Evolutionary conservation across 2,888 invertebrate species (phyloP), one percentile per base, ranked within the genome.

Genomic region (Azorinus chamasolen): DNA sequence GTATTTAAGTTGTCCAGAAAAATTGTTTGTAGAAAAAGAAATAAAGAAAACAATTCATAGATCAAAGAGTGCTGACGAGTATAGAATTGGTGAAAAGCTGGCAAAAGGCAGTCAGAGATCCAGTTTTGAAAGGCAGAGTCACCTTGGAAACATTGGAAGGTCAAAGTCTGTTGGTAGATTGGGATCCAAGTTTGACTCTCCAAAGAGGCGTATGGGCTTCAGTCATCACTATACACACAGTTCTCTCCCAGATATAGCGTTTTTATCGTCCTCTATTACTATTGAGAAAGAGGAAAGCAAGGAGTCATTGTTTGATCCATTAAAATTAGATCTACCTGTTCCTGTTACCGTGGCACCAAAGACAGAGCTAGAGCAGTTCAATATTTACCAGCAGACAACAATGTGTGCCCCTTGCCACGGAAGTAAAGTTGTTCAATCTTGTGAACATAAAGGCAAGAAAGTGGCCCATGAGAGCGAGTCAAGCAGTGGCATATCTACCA

Each of bases 221-320:
- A 85, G 80, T 59, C 75, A 80, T 8, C 85, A 86, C 57, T 89
- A 90, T 63, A 84, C 88, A 1, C 85, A 88, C 41, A 79, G 84
- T 32, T 90, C 90, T 32, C 68, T 90, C 41, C 90, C 90, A 45
- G 90, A 90, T 59, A 78, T 90, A 20, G 85, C 86, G 20, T 90
- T 90, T 70, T 64, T 90, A 32, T 57, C 71, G 1, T 74, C 73
- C 10, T 76, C 80, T 0, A 53, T 76, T 16, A 50, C 73, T 2
- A 43, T 76, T 6, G 64, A 69, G 6, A 80, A 80, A 43, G 80
- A 76, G 24, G 80, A 80, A 46, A 76, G 76, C 25, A 80, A 76
- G 20, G 80, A 80, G 14, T 89, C 89, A 1, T 61, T 89, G 39
- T 89, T 89, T 80, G 89, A 89, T 64, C 88, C 88, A 14, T 65